These are phyloP conservation scores for Sinosuthora webbiana DNA, from an alignment of 2,113 vertebrate genomes.

Conservation along the genomic window DNA sequence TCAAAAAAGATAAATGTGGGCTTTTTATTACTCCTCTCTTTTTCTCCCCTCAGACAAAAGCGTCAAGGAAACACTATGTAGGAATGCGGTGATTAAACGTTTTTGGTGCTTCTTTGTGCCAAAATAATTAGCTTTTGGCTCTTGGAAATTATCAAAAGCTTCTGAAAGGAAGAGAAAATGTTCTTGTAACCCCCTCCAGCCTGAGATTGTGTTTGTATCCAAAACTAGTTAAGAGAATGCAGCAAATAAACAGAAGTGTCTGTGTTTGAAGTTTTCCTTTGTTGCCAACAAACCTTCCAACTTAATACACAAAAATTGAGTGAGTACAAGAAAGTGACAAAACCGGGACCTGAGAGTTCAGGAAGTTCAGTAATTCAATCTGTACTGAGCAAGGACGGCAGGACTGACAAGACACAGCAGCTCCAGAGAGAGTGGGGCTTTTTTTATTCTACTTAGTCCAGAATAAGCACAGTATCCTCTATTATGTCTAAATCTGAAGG, in stretches of 20 bases:
- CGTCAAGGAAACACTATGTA: not conserved
- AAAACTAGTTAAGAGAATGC: not conserved
- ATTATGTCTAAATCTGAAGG: not conserved
- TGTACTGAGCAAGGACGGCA: not conserved
- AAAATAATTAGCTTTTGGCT: conserved; percentile 12
- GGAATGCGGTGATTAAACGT: not conserved
- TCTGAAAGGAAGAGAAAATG: not conserved
- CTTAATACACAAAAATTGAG: not conserved
- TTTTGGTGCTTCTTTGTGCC: not conserved
- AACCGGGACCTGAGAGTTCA: not conserved
- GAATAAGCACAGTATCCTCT: not conserved
- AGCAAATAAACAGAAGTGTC: not conserved
- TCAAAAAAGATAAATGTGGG: not conserved
- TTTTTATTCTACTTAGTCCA: not conserved
- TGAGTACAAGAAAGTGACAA: conserved; percentile 35
- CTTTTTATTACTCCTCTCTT: not conserved
- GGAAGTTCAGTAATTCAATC: conserved; percentile 33
- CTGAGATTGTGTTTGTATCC: not conserved
- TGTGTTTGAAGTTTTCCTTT: not conserved
- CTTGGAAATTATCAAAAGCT: not conserved
- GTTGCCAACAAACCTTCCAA: not conserved
- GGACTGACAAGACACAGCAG: not conserved
- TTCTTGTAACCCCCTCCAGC: not conserved
- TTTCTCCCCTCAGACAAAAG: not conserved
- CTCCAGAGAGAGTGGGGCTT: not conserved